Base-by-base conservation (phyloP, 2,797 vertebrate genomes). In the Acipenser oxyrinchus region DNA sequence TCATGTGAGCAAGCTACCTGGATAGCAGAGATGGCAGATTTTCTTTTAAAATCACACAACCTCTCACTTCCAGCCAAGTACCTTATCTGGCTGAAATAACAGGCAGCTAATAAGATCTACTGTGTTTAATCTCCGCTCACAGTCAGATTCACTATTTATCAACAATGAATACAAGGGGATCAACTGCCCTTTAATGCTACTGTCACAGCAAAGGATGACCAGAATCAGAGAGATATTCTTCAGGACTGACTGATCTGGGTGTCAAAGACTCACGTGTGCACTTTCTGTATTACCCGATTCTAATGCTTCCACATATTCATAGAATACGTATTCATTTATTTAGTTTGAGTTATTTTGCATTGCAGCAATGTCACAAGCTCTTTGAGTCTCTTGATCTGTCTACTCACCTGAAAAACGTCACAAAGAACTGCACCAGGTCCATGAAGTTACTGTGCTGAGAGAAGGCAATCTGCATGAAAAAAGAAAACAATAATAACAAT, bases 381-480 rank as follows among this genome's bases (percentile, higher is more conserved):
- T 37, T 37, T 37, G 23, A 4, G 23, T 37, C 23, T 37, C 23
- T 37, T 37, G 23, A 37, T 37, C 23, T 37, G 23, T 37, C 2
- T 37, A 77, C 88, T 87, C 90, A 99, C 96, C 96, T 98, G 93
- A 99, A 99, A 86, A 99, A 98, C 0, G 96, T 99, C 87, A 99
- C 95, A 76, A 98, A 99, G 87, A 98, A 98, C 85, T 99, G 96
- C 76, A 99, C 96, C 83, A 99, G 91, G 83, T 98, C 96, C 96
- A 99, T 99, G 89, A 98, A 99, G 92, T 97, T 99, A 90, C 94
- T 99, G 89, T 99, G 96, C 76, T 99, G 96, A 10, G 95, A 97
- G 88, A 99, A 99, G 69, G 96, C 96, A 74, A 99, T 99, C 96
- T 99, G 88, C 10, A 80, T 80, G 50, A 84, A 58, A 83, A 80